These are phyloP conservation scores for Saturnia japonica DNA, from an alignment of 2,888 invertebrate species.

Conservation along the genomic window DNA sequence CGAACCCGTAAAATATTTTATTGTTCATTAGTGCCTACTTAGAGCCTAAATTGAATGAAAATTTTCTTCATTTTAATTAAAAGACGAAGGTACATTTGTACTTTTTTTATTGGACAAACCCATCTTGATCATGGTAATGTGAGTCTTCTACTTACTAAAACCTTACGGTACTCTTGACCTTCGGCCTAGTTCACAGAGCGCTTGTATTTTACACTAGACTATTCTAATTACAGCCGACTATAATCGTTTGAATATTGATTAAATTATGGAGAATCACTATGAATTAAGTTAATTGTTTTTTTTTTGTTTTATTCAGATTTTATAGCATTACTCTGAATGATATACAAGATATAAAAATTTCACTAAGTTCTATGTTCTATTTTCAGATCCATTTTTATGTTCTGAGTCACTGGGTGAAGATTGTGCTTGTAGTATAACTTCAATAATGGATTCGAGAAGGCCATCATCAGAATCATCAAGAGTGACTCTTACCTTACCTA, in stretches of 20 bases:
- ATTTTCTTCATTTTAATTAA: too few relatives aligned
- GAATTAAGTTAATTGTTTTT: neutral
- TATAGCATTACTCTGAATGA: neutral
- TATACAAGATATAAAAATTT: neutral
- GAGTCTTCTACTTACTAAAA: too few relatives aligned
- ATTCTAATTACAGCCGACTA: too few relatives aligned
- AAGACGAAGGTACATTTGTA: too few relatives aligned
- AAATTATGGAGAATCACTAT: neutral
- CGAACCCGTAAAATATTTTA: too few relatives aligned
- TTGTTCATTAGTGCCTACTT: too few relatives aligned
- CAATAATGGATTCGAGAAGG: conserved; percentile 84
- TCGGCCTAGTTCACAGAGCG: too few relatives aligned
- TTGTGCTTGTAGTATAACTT: conserved; percentile 85
- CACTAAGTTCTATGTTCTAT: conserved; percentile 18
- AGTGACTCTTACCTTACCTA: conserved; percentile 78
- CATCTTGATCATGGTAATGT: too few relatives aligned
- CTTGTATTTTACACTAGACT: too few relatives aligned
- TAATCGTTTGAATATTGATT: neutral
- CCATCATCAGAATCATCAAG: conserved; percentile 82
- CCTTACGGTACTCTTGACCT: too few relatives aligned
- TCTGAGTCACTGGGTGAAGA: conserved; percentile 81
- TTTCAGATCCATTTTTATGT: conserved; percentile 82
- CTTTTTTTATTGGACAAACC: too few relatives aligned
- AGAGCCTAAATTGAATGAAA: too few relatives aligned
- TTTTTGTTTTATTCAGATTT: neutral